Evolutionary conservation across 1,140 invertebrate genomes (phyloP), one percentile per base, ranked within the genome.

Genomic region (Thaumatotibia leucotreta): DNA sequence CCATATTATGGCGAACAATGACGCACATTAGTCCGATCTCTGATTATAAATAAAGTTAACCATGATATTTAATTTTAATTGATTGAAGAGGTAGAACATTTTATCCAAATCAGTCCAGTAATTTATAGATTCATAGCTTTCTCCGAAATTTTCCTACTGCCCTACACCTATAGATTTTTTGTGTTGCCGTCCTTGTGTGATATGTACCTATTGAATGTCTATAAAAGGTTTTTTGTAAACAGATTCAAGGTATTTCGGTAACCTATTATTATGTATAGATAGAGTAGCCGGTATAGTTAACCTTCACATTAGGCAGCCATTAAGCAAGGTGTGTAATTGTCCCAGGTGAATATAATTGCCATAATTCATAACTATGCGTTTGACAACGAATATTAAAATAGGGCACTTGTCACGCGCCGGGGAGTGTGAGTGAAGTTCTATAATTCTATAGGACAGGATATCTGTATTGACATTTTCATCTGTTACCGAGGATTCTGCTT

Each of bases 361-460:
- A 45, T 45, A 45, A 45, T 20, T 58, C n/a, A 58, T 58, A 27
- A 54, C 11, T 58, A 58, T 24, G 4, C n/a, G 24, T 29, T 58
- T 58, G 50, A 52, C 52, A 58, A 27, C 27, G 52, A 58, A 31
- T 58, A 58, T 58, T 58, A 58, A 58, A 58, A 24, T 58, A 58
- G 22, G 23, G n/a, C 23, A 54, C 23, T 54, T 58, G 52, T 27
- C 52, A 58, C 52, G 52, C 52, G 29, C 11, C 20, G 0, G 24
- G 52, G 52, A 27, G 52, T 58, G 27, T 45, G n/a, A n/a, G n/a
- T n/a, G 35, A 45, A 6, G 14, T 45, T 45, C 39, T 45, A 9
- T 45, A 45, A 45, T 14, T 45, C 39, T 45, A 45, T 45, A 20
- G 39, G n/a, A n/a, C n/a, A n/a, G n/a, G 39, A 45, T 45, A 20